phyloP scores from a whole-genome alignment of 2,797 vertebrate genomes.

The Heteromormyrus szaboi region DNA sequence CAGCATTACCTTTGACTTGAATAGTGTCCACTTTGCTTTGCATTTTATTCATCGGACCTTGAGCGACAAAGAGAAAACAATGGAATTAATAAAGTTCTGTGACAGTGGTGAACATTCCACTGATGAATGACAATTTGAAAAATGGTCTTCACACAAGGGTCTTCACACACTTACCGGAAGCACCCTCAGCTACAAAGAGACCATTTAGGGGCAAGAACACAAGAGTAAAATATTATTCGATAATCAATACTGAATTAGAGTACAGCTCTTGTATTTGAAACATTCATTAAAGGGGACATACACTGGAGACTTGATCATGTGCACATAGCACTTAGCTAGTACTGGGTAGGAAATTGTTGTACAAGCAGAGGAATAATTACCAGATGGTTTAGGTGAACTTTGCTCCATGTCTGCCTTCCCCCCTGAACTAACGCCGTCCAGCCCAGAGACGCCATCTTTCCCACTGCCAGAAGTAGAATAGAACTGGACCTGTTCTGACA shows the following conservation, averaged over 20 bases:
- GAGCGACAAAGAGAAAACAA: conserved; percentile 4
- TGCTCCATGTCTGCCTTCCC: conserved; percentile 38
- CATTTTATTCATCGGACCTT: conserved; percentile 45
- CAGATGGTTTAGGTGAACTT: conserved; percentile 30
- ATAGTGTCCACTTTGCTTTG: conserved; percentile 68
- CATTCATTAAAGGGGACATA: background rate
- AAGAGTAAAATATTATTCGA: conserved; percentile 2
- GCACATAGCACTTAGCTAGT: background rate
- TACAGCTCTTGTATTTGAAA: background rate
- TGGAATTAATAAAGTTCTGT: background rate
- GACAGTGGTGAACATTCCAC: background rate
- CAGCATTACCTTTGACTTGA: conserved; percentile 87
- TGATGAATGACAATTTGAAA: background rate
- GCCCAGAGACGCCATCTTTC: conserved; percentile 57
- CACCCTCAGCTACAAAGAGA: background rate
- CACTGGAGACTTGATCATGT: background rate
- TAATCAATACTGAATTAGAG: background rate
- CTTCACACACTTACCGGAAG: conserved; percentile 12
- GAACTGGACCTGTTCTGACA: conserved; percentile 67
- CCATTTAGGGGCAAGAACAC: background rate
- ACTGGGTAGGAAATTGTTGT: background rate
- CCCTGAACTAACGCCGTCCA: conserved; percentile 33
- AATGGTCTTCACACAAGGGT: background rate
- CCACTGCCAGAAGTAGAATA: conserved; percentile 70
- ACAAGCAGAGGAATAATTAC: conserved; percentile 32